Base-by-base conservation (phyloP, 2,888 invertebrate genomes). In the Epinotia bilunana region DNA sequence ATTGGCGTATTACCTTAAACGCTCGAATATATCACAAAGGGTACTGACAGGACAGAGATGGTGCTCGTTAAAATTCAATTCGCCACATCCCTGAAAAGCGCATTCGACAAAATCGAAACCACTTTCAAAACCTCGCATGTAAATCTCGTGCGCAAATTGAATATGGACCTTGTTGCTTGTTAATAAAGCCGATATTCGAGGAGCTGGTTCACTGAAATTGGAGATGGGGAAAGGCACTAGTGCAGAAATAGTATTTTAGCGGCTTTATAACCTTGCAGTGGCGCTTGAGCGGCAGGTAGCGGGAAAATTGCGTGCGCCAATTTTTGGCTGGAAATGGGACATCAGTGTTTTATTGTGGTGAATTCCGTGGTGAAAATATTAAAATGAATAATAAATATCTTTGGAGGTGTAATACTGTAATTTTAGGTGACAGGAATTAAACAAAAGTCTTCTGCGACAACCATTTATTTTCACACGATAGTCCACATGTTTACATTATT, bases 51-150 rank as follows among this genome's bases (percentile, higher is more conserved):
- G 46, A 58, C 64, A 60, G 28, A 55, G 53, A 61, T 60, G 62
- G 61, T 58, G 13, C 67, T 68, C 74, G 76, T 76, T 76, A 72
- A 76, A 72, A 76, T 76, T 72, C 72, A 72, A 72, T 76, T 69
- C 74, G 49, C 55, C 63, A 33, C 73, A 68, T 28, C 53, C 53
- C 70, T 28, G 49, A 33, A 71, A 62, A 62, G 70, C 70, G 69
- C 69, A 69, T 69, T 69, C 69, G 69, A 69, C 69, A 60, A 60
- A 69, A 69, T 69, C 58, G 58, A 60, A 69, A 69, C 43, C 5
- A 39, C 60, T 69, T 69, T 46, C 46, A 3, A 60, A 60, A 69
- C 69, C 69, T 69, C 69, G 16, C n/a, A 46, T 69, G 11, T 28
- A 20, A 23, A 9, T 57, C 3, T n/a, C 46, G 1, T n/a, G n/a